phyloP scores from a whole-genome alignment of 2,888 invertebrate species.

The Mesorhabditis sp. region DNA sequence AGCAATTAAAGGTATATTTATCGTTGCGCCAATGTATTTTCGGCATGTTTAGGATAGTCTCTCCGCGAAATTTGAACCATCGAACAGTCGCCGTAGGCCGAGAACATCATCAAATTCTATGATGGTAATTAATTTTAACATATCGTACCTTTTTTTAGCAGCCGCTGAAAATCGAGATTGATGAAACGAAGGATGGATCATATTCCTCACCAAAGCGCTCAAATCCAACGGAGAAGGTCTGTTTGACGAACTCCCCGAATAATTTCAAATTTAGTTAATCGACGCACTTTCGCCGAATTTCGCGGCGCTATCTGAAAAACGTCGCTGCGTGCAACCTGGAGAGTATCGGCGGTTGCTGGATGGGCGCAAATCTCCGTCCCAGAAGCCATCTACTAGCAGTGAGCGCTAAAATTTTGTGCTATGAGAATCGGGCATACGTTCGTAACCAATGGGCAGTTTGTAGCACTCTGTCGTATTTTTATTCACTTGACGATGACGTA shows the following conservation, averaged over 20 bases:
- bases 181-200: background rate
- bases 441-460: no score
- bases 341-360: slow-evolving; percentile 28
- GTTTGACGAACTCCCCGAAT: background rate
- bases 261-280: slow-evolving; percentile 14
- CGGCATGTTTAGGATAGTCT: background rate
- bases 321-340: slow-evolving; percentile 31
- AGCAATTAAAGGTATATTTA: no score
- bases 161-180: slow-evolving; percentile 1
- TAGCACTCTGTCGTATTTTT: no score
- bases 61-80: background rate
- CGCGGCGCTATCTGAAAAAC: slow-evolving; percentile 27
- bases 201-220: slow-evolving; percentile 1
- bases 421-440: no score
- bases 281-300: slow-evolving; percentile 47
- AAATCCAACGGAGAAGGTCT: background rate
- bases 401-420: no score
- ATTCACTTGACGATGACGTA: no score
- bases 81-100: slow-evolving; percentile 1
- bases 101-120: background rate
- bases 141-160: background rate
- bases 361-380: slow-evolving; percentile 6
- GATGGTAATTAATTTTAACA: background rate
- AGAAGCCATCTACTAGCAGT: slow-evolving; percentile 2
- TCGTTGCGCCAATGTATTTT: background rate